Evolutionary conservation across 1,140 invertebrate genomes (phyloP), one percentile per base, ranked within the genome.

Genomic region (Drosophila saltans): DNA sequence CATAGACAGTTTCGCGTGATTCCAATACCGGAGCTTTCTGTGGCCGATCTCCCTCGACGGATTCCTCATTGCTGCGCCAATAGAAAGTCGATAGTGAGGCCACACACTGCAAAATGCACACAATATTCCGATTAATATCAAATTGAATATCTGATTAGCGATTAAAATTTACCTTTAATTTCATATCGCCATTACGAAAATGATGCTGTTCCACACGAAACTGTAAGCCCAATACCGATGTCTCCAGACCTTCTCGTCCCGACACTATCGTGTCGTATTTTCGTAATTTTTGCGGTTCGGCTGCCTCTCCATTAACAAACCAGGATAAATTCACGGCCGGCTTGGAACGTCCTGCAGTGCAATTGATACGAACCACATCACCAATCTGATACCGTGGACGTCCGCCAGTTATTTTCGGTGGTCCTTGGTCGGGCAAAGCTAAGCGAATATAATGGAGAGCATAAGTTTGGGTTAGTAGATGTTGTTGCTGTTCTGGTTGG

Each of bases 11-110:
- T 83, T 94, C 94, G 69, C 94, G 93, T 57, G 94, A 94, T 81
- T 96, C 95, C 72, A 95, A 93, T 21, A 94, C 94, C 55, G 95
- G 94, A 52, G 94, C 94, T 84, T 94, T 94, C 77, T 94, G 93
- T 10, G 94, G 94, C 74, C 93, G 93, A 78, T 95, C 95, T 45
- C 95, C 94, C 90, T 95, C 94, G 59, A 96, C 95, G 84, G 95
- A 95, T 85, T 96, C 94, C 92, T 96, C 96, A 83, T 96, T 96
- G 85, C 94, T 95, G 91, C 95, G 93, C 94, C 95, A 96, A 92
- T 96, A 96, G 67, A 96, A 93, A 16, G 95, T 94, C 43, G 94
- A 95, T 81, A 96, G 94, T 43, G 94, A 95, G 8, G 96, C 96
- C 78, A 96, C 93, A 92, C 96, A 96, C 93, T 96, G 66, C 28